Percentiles rank a stretch among this genome's conserved stretches.
These are phyloP conservation scores for Mareca penelope DNA, from an alignment of 2,797 vertebrate species.

Conservation along the genomic window DNA sequence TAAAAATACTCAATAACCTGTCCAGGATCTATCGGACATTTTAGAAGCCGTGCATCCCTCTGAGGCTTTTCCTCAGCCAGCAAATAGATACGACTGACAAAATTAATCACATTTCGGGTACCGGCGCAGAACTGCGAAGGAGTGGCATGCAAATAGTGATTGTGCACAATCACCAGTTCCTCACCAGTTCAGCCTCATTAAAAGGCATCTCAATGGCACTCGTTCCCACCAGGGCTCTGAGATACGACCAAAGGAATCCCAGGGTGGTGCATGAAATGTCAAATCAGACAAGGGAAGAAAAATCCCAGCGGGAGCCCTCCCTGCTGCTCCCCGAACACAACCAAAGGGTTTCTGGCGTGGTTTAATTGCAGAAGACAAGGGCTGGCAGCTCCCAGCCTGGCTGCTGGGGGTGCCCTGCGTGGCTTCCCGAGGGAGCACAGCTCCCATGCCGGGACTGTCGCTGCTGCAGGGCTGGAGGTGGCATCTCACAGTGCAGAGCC, in stretches of 20 bases:
- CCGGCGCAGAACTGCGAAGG: background rate
- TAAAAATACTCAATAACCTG: background rate
- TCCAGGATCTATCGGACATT: background rate
- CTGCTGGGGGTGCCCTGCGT: background rate
- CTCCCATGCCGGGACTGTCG: rapidly evolving
- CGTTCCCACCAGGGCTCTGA: background rate
- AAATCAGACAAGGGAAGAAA: background rate
- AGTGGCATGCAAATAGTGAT: background rate
- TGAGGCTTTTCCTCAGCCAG: background rate
- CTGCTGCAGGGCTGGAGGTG: background rate
- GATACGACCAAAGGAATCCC: background rate
- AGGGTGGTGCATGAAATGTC: background rate
- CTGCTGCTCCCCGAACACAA: background rate
- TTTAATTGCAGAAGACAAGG: background rate
- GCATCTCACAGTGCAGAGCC: background rate
- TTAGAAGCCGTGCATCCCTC: background rate
- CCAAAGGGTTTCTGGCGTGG: background rate
- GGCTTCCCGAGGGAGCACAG: background rate
- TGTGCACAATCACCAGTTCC: background rate
- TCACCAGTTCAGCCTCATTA: background rate
- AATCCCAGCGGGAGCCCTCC: background rate
- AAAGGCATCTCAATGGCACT: background rate
- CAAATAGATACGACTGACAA: rapidly evolving
- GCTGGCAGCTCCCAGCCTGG: background rate
- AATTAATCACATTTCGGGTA: background rate